phyloP scores from a whole-genome alignment of 2,888 invertebrate genomes.

The Oxytorus armatus region DNA sequence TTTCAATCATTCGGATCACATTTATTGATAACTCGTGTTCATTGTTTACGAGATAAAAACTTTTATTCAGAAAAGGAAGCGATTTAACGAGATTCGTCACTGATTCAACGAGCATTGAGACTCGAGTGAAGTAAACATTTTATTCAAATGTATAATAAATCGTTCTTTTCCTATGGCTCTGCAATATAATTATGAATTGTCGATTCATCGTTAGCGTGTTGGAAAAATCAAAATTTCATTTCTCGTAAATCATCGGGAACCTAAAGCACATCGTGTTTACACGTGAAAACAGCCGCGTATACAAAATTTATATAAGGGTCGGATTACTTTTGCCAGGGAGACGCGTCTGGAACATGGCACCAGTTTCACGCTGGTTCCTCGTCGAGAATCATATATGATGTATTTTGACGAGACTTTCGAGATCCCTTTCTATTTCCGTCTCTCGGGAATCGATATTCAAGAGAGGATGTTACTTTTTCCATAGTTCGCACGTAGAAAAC shows the following conservation, averaged over 20 bases:
- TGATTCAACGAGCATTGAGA: neutral
- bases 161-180: neutral
- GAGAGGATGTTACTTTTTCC: constrained; percentile 5
- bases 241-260: constrained; percentile 43
- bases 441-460: constrained; percentile 40
- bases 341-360: constrained; percentile 13
- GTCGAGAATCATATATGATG: constrained; percentile 47
- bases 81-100: neutral
- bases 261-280: constrained; percentile 19
- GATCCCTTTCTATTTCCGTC: neutral
- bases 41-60: too few relatives aligned
- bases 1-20: too few relatives aligned
- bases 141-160: constrained; percentile 10
- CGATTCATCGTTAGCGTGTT: constrained; percentile 36
- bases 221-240: constrained; percentile 30
- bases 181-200: constrained; percentile 37
- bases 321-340: constrained; percentile 42
- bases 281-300: constrained; percentile 36
- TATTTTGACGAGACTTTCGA: constrained; percentile 36
- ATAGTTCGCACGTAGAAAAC: neutral
- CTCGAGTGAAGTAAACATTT: constrained; percentile 20
- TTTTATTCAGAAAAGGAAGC: too few relatives aligned
- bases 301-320: constrained; percentile 44
- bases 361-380: neutral
- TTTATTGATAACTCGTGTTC: too few relatives aligned